Evolutionary conservation across 2,888 invertebrate species (phyloP).

Genomic region (Crepidodera aurea): DNA sequence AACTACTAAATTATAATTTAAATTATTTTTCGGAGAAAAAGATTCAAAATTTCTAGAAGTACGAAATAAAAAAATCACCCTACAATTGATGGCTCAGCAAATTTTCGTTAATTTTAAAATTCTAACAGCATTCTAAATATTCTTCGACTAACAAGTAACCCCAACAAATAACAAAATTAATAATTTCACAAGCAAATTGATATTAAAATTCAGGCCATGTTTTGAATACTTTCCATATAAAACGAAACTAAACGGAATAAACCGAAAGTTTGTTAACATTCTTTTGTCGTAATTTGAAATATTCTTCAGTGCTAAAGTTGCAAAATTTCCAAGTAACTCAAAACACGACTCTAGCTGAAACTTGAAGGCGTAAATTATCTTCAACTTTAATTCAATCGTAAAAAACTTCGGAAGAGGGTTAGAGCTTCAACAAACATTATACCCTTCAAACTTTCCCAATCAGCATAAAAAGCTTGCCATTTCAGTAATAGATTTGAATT

Average conservation of each 20-base stretch:
- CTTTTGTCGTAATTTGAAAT: conserved; percentile 22
- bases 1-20: too few relatives aligned
- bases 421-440: conserved; percentile 29
- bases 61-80: too few relatives aligned
- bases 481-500: conserved; percentile 27
- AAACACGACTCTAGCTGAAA: conserved; percentile 28
- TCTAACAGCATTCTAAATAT: too few relatives aligned
- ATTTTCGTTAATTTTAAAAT: too few relatives aligned
- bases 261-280: conserved; percentile 21
- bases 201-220: background rate
- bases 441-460: conserved; percentile 31
- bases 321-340: conserved; percentile 26
- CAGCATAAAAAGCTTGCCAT: conserved; percentile 29
- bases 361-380: conserved; percentile 28
- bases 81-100: too few relatives aligned
- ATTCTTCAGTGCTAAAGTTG: conserved; percentile 21
- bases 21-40: too few relatives aligned
- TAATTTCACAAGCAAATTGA: background rate
- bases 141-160: too few relatives aligned
- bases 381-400: conserved; percentile 32
- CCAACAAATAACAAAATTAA: background rate
- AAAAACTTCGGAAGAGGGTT: conserved; percentile 26
- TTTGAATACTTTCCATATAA: conserved; percentile 9
- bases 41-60: too few relatives aligned
- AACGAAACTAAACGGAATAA: conserved; percentile 8